Base-by-base conservation (phyloP, 2,113 vertebrate genomes). In the Arvicanthis niloticus region DNA sequence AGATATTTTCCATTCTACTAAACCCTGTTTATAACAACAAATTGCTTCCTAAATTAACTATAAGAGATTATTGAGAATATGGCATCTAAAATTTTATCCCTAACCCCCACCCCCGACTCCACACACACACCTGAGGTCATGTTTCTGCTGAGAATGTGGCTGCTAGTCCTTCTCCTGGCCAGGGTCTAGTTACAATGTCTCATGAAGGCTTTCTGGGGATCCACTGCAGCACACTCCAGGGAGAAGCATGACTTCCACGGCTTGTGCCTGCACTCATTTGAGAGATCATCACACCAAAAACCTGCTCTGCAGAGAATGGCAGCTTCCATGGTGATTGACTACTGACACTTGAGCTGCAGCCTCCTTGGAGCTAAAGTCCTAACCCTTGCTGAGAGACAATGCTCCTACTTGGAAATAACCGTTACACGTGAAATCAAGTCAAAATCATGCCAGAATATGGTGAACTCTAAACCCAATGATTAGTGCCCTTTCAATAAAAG, bases 11-110 rank as follows among this genome's bases (percentile, higher is more conserved):
- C 29, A n/a, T 91, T 60, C 11, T 8, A 40, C 16, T 75, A 88
- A 84, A 62, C 24, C 67, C 85, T 84, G 81, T 65, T 53, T 90
- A 77, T 85, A 67, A 56, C 67, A 87, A 72, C 29, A 96, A n/a
- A 31, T 75, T 40, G 16, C 53, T 76, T 77, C 53, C 42, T 72
- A 88, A 88, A 56, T 90, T 56, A 95, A 75, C 45, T 80, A n/a
- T 45, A 60, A 37, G 40, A 94, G 78, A 88, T 76, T 12, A 24
- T 24, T 31, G 72, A 70, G 5, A 78, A 84, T 56, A 31, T n/a
- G 68, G 12, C n/a, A 67, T n/a, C 67, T 87, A 78, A 82, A 94
- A 56, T 48, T 29, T 75, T 17, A 22, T 48, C 26, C 1, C 21
- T 19, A 5, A 21, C 56, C 17, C 16, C 56, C 17, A 2, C 56